Conservation (phyloP, 2,797 vertebrate species). For the Epinephelus coioides region DNA sequence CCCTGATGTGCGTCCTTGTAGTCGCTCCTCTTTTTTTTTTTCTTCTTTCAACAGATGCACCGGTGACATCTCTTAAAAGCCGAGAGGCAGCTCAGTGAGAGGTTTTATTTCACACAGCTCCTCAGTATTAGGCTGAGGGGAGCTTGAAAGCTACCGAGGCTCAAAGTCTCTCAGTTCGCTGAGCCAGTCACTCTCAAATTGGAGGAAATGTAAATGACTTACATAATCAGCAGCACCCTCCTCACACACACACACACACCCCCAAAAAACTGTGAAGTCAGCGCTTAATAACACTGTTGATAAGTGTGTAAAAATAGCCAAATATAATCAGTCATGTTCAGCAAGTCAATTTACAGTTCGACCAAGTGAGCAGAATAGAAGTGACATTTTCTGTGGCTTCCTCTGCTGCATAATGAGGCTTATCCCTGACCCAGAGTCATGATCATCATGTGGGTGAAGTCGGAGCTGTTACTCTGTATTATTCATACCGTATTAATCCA, state of each 20-base stretch:
- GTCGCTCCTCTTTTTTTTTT: conserved; percentile 7
- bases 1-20: conserved; percentile 38
- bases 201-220: conserved; percentile 77
- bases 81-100: conserved; percentile 66
- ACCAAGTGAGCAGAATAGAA: conserved; percentile 41
- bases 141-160: conserved; percentile 63
- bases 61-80: conserved; percentile 60
- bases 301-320: conserved; percentile 55
- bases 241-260: background rate
- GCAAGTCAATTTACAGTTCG: conserved; percentile 41
- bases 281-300: conserved; percentile 59
- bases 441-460: conserved; percentile 30
- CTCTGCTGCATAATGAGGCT: conserved; percentile 32
- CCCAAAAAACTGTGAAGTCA: conserved; percentile 56
- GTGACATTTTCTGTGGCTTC: conserved; percentile 25
- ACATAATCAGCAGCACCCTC: conserved; percentile 58
- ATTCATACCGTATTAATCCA: conserved; percentile 16
- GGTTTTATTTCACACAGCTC: conserved; percentile 68
- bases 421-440: conserved; percentile 35
- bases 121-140: conserved; percentile 63
- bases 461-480: conserved; percentile 18
- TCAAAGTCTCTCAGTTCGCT: conserved; percentile 68
- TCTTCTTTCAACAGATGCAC: conserved; percentile 41
- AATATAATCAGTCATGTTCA: conserved; percentile 61
- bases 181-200: conserved; percentile 72